phyloP scores from a whole-genome alignment of 2,113 vertebrate genomes.

The Uria lomvia region DNA sequence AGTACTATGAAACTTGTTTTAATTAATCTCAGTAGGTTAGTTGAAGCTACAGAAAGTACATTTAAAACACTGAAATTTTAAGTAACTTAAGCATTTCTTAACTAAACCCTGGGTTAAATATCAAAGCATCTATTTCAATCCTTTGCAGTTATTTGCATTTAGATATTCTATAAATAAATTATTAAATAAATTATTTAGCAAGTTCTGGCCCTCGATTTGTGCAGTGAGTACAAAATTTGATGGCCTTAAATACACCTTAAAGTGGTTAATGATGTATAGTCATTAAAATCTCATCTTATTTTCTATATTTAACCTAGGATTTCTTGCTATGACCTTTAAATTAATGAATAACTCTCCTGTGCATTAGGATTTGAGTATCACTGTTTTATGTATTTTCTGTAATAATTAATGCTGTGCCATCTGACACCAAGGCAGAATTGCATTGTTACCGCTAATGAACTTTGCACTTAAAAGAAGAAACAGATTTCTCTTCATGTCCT shows the following conservation, averaged over 20 bases:
- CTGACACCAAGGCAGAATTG: neutral
- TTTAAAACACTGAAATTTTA: neutral
- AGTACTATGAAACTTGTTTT: neutral
- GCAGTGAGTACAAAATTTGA: neutral
- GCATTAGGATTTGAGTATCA: neutral
- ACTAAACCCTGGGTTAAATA: neutral
- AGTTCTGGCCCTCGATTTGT: neutral
- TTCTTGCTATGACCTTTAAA: neutral
- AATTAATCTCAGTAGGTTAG: neutral
- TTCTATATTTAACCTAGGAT: neutral
- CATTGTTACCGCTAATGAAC: neutral
- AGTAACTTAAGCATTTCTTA: neutral
- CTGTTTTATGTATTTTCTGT: neutral
- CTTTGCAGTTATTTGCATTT: neutral
- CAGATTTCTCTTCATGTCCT: neutral
- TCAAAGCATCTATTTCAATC: neutral
- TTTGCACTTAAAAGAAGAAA: neutral
- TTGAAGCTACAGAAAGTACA: neutral
- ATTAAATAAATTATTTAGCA: neutral
- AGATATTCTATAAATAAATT: neutral
- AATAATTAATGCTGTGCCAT: neutral
- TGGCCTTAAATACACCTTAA: neutral
- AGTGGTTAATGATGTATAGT: neutral
- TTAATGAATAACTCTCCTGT: neutral
- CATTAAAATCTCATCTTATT: neutral